These are phyloP conservation scores for Eupristina koningsbergeri DNA, from an alignment of 1,140 invertebrate genomes.

Conservation along the genomic window DNA sequence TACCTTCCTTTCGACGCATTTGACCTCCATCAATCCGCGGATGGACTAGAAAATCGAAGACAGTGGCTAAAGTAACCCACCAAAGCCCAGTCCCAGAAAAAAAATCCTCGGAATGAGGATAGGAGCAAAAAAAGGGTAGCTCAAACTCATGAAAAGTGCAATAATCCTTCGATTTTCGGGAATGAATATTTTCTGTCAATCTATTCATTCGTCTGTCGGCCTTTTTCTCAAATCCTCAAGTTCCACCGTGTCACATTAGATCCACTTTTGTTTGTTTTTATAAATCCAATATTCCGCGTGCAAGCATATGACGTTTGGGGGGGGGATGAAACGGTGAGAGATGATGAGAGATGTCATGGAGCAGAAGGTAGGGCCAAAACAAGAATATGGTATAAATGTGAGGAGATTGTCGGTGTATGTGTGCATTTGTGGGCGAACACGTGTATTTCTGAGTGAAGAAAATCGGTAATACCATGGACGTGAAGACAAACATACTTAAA, in stretches of 20 bases:
- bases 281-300: slow-evolving; percentile 50
- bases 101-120: no score
- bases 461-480: slow-evolving; percentile 35
- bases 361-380: no score
- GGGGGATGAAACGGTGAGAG: no score
- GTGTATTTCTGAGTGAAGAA: no score
- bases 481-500: slow-evolving; percentile 45
- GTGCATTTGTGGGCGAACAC: not conserved
- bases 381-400: not conserved
- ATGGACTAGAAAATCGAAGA: not conserved
- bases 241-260: slow-evolving; percentile 45
- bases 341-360: no score
- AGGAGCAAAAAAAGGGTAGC: not conserved
- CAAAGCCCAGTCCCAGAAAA: no score
- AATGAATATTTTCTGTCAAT: slow-evolving; percentile 4
- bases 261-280: slow-evolving; percentile 52
- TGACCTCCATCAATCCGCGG: slow-evolving; percentile 41
- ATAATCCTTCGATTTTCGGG: slow-evolving; percentile 39
- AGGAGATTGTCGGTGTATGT: not conserved
- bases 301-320: not conserved
- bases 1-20: not conserved
- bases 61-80: not conserved
- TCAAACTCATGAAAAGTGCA: slow-evolving; percentile 37
- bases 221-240: not conserved
- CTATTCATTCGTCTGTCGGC: slow-evolving; percentile 11